phyloP scores from a whole-genome alignment of 92 coral and sea anemone genomes.

The Zoanthus gigantus region DNA sequence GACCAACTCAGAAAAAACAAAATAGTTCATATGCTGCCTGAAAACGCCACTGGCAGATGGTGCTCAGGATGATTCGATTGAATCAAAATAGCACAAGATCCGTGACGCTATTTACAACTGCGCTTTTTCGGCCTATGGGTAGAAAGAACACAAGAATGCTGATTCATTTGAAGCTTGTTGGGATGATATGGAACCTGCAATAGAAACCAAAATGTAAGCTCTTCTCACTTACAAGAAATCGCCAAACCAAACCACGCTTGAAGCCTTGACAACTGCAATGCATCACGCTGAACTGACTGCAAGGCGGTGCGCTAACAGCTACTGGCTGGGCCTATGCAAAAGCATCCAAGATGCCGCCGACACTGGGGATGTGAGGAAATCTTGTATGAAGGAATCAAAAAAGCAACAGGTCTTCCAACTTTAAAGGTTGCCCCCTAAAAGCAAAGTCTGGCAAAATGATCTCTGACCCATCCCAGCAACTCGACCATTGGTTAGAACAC shows the following conservation, averaged over 20 bases:
- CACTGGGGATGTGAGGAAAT: not conserved
- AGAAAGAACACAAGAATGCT: slow-evolving; percentile 19
- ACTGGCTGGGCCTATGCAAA: slow-evolving; percentile 3
- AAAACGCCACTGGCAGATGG: not conserved
- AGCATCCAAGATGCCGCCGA: slow-evolving; percentile 22
- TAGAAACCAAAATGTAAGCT: slow-evolving; percentile 6
- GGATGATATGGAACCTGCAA: slow-evolving; percentile 17
- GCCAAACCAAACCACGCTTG: slow-evolving; percentile 12
- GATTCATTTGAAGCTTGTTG: slow-evolving; percentile 4
- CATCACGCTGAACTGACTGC: slow-evolving; percentile 11
- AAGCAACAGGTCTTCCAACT: no score
- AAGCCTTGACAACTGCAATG: slow-evolving; percentile 9
- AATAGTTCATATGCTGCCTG: not conserved
- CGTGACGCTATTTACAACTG: slow-evolving; percentile 9
- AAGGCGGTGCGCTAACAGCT: slow-evolving; percentile 20
- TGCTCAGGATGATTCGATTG: not conserved
- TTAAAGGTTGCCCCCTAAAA: no score
- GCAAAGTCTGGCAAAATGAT: no score
- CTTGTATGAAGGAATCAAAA: not conserved
- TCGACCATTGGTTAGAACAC: no score
- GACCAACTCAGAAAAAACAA: not conserved
- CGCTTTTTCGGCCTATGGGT: slow-evolving; percentile 7
- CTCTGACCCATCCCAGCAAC: no score
- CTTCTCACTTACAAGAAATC: slow-evolving; percentile 8
- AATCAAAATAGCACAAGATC: slow-evolving; percentile 32